Conservation (phyloP, 2,888 invertebrate genomes). For the Deilephila porcellus region DNA sequence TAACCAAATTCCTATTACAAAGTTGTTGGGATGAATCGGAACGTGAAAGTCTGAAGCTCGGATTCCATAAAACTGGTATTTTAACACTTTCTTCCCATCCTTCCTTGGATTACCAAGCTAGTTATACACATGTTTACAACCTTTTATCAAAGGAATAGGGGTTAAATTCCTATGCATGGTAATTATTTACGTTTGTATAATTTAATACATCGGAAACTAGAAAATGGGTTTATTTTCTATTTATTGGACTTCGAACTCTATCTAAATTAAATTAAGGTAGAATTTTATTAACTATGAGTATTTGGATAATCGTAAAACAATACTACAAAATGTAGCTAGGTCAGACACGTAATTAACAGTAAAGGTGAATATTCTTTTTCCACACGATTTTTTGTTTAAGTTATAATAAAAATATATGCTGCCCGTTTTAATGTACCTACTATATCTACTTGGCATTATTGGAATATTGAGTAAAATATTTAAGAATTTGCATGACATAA, state of each 20-base stretch:
- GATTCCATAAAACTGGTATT: background rate
- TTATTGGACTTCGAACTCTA: background rate
- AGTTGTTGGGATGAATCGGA: background rate
- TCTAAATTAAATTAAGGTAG: background rate
- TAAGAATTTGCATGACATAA: too few species aligned
- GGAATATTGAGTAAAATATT: too few species aligned
- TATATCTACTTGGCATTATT: too few species aligned
- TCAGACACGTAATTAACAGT: too few species aligned
- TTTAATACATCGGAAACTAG: slow-evolving; percentile 4
- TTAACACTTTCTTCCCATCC: slow-evolving; percentile 11
- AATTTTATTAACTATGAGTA: background rate
- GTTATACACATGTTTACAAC: background rate
- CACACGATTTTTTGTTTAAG: too few species aligned
- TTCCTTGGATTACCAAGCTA: background rate
- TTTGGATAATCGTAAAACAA: background rate
- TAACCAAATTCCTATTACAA: background rate
- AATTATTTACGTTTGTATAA: background rate
- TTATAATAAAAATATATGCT: too few species aligned
- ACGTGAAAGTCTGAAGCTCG: background rate
- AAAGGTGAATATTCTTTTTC: too few species aligned
- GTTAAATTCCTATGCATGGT: background rate
- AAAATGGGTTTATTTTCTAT: background rate
- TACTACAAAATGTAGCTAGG: too few species aligned
- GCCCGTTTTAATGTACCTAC: too few species aligned
- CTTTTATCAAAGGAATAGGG: background rate